phyloP scores from a whole-genome alignment of 2,888 invertebrate species.

The Deroplatys truncata region DNA sequence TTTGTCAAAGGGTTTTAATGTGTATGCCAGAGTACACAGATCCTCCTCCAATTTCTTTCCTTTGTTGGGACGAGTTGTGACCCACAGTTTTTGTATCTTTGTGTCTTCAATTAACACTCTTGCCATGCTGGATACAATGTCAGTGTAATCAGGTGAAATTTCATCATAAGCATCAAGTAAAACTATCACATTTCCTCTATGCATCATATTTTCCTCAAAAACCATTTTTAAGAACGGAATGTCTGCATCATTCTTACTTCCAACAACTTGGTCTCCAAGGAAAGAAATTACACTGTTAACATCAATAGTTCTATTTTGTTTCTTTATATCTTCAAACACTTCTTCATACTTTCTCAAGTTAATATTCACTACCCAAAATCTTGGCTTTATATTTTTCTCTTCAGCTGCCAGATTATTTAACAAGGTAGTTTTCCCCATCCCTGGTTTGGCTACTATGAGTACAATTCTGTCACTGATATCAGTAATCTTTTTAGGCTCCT shows the following conservation, averaged over 20 bases:
- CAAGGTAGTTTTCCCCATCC: conserved; percentile 25
- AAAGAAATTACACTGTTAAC: background rate
- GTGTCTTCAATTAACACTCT: background rate
- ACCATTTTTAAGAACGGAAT: background rate
- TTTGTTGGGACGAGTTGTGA: conserved; percentile 16
- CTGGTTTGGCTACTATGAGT: conserved; percentile 13
- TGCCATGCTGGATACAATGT: background rate
- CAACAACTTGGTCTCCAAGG: background rate
- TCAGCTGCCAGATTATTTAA: background rate
- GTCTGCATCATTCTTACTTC: background rate
- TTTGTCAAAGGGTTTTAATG: background rate
- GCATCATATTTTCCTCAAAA: background rate
- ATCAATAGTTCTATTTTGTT: background rate
- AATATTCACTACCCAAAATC: background rate
- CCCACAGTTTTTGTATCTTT: conserved; percentile 1
- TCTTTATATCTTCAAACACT: background rate
- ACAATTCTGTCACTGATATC: background rate
- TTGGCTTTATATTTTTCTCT: background rate
- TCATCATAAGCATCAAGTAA: conserved; percentile 29
- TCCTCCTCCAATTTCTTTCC: conserved; percentile 5
- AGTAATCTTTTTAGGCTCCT: background rate
- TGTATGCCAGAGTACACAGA: background rate
- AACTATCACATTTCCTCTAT: conserved; percentile 1
- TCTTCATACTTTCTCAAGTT: background rate
- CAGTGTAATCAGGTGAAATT: conserved; percentile 10